Percentiles rank a stretch among this genome's conserved stretches.
Evolutionary conservation across 2,113 vertebrate genomes (phyloP).

Genomic region (Catharus minimus): DNA sequence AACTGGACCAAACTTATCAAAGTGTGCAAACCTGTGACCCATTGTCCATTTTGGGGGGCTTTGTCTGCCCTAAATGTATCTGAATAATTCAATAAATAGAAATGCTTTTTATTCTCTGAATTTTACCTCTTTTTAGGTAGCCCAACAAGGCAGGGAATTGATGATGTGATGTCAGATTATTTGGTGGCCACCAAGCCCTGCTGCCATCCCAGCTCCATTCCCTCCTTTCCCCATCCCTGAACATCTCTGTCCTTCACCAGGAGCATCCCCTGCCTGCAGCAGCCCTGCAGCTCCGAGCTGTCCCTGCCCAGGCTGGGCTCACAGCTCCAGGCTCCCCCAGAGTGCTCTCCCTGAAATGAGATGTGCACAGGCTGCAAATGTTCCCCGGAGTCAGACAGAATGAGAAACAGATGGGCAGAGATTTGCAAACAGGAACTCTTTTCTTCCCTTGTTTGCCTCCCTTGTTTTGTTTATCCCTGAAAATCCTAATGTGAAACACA

Average conservation of each 20-base stretch:
- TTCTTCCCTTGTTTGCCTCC: background rate
- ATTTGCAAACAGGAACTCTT: constrained; percentile 56
- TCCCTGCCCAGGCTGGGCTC: rapidly evolving
- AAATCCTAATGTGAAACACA: constrained; percentile 33
- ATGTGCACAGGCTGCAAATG: background rate
- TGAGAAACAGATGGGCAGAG: constrained; percentile 64
- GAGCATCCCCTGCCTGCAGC: background rate
- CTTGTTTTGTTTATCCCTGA: constrained; percentile 57
- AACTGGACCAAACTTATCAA: too few relatives aligned
- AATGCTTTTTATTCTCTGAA: background rate
- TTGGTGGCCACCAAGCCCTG: background rate
- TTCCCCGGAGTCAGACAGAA: constrained; percentile 7
- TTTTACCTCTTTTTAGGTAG: background rate
- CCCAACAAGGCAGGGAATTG: background rate
- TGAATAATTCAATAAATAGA: background rate
- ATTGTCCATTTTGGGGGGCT: too few relatives aligned
- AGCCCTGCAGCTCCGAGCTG: background rate
- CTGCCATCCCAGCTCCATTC: background rate
- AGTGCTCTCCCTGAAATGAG: background rate
- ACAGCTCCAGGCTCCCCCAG: background rate
- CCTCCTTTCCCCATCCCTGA: background rate
- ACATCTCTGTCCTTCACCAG: background rate
- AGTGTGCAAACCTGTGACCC: too few relatives aligned
- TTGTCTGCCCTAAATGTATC: background rate
- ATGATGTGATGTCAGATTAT: background rate